Base-by-base conservation (phyloP, 2,113 vertebrate genomes). In the Blennius ocellaris region DNA sequence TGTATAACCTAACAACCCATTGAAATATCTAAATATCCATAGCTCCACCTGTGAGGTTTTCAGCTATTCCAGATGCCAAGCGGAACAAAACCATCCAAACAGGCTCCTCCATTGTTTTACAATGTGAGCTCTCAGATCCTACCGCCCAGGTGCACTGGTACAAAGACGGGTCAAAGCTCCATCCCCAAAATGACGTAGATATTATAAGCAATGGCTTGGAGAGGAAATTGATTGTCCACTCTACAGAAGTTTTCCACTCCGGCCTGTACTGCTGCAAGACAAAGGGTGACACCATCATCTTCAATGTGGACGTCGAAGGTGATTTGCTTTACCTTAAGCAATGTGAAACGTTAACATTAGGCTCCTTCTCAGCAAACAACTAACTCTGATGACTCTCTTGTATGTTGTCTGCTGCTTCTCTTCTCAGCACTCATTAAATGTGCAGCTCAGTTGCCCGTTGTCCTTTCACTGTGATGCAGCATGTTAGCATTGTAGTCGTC, bases 291-390 rank as follows among this genome's bases (percentile, higher is more conserved):
- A 75, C 65, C 78, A 56, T 92, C 69, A 89, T 81, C 11, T 94
- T 95, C 87, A 93, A 59, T 77, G 93, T 95, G 90, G 92, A 93
- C 54, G 69, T 95, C 61, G 91, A 91, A 91, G 94, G 95, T 95
- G 90, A 94, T 85, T 89, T 77, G 14, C 64, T 90, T 82, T 76
- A 70, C 43, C 58, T 74, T 56, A 65, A 58, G 43, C 30, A 6
- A 72, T 78, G 50, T 81, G 50, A 80, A 67, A 59, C 17, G 71
- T 69, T 83, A 90, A 86, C 76, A 30, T 30, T 30, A 64, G 63
- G 62, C 59, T 73, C 59, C 55, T 73, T 16, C 59, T 71, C 67
- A 67, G 59, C 52, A 76, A 78, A 84, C 73, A 69, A 80, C 67
- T 91, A 89, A 87, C 78, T 70, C 36, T 52, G 39, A 61, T 70